A percentile compares a stretch with the other conserved stretches of the same genome.
Evolutionary conservation across 2,113 vertebrate genomes (phyloP).

Genomic region (Prinia subflava): DNA sequence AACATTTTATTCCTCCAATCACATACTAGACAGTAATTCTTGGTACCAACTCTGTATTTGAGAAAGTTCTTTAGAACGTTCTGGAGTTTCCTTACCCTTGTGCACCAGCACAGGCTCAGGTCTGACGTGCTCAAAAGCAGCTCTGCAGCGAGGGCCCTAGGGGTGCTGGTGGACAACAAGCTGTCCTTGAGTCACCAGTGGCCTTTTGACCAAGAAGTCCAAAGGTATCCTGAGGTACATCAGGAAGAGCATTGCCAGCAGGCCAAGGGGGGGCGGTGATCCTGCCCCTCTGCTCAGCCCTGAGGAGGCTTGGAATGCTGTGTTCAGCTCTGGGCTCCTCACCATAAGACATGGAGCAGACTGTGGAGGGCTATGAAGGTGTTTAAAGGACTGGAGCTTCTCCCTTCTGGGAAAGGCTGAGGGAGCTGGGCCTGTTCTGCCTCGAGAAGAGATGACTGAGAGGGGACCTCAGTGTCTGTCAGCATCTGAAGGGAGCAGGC

Average conservation of each 20-base stretch:
- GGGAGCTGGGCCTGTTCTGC: not conserved
- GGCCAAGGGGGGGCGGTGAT: fast-evolving
- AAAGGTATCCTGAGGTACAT: not conserved
- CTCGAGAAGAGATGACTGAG: fast-evolving
- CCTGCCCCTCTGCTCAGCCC: not conserved
- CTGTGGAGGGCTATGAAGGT: not conserved
- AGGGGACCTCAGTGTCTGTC: not conserved
- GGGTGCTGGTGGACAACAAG: not conserved
- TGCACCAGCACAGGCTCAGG: not conserved
- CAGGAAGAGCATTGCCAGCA: not conserved
- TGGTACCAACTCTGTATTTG: not conserved
- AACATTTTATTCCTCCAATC: not conserved
- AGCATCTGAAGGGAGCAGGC: fast-evolving
- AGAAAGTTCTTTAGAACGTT: not conserved
- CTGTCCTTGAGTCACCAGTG: not conserved
- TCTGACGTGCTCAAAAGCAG: fast-evolving
- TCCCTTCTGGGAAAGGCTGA: not conserved
- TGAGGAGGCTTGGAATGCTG: not conserved
- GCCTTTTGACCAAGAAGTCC: not conserved
- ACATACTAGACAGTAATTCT: not conserved
- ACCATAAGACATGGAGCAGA: not conserved
- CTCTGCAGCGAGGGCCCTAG: not conserved
- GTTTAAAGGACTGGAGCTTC: not conserved
- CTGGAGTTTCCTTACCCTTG: not conserved
- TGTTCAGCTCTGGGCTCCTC: not conserved